Conservation (phyloP, 2,797 vertebrate species). For the Crocidura indochinensis region DNA sequence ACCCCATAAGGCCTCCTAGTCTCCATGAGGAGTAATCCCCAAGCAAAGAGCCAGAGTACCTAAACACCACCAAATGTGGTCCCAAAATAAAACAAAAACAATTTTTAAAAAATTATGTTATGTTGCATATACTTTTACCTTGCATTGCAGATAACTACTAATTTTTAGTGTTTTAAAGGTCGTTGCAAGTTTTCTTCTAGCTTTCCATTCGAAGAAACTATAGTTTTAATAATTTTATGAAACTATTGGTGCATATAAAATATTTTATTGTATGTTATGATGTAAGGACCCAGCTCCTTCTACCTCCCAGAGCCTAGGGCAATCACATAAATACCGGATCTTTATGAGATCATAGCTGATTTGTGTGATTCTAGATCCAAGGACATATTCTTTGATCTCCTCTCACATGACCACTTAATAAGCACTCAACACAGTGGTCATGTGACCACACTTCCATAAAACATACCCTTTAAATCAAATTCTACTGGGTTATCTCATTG, state of each 20-base stretch:
- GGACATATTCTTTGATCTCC: conserved; percentile 21
- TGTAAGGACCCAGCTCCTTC: neutral
- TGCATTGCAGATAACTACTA: neutral
- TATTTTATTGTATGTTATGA: neutral
- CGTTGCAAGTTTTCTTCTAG: conserved; percentile 1
- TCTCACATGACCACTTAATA: neutral
- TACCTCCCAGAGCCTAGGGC: neutral
- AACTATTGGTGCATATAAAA: neutral
- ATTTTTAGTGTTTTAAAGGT: conserved; percentile 42
- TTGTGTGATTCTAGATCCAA: neutral
- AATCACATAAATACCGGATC: neutral
- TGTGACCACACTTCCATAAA: neutral
- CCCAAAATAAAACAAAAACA: conserved; percentile 7
- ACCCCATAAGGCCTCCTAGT: too few species aligned
- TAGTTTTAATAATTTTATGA: conserved; percentile 17
- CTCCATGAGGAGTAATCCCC: too few species aligned
- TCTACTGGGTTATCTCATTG: conserved; percentile 1
- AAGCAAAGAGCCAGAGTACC: too few species aligned
- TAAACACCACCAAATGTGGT: too few species aligned
- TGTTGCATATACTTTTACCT: neutral
- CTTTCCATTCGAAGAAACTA: too few species aligned
- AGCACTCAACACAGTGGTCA: neutral
- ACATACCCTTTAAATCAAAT: neutral
- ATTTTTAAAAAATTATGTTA: neutral
- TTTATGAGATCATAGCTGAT: neutral